Base-by-base conservation (phyloP, 2,888 invertebrate genomes). In the Dynastes maya region DNA sequence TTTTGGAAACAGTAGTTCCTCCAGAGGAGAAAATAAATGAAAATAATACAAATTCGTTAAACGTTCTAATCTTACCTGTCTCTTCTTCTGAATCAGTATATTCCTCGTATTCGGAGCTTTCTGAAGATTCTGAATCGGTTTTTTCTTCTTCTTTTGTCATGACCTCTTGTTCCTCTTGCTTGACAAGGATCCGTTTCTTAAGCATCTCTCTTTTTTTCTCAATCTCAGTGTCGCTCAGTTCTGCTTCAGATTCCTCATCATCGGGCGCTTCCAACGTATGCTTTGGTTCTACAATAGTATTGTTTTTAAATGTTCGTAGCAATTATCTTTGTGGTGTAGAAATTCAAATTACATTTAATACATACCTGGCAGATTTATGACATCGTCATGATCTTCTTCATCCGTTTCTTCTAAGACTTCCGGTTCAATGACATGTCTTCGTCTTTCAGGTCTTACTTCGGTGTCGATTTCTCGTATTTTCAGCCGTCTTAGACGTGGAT, bases 41-140 rank as follows among this genome's bases (percentile, higher is more conserved):
- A 45, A 45, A 1, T n/a, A 70, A 58, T 37, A 22, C 22, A 37
- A 37, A 5, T 37, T 32, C 32, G 4, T 32, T 32, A 32, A 3
- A 4, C 2, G 32, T 32, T 37, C 32, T 5, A 5, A 5, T 22
- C 16, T 29, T 71, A 91, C 91, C 92, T 78, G 95, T 95, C 85
- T 98, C 98, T 88, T 96, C 96, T 87, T 97, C 96, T 79, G 96
- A 96, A 88, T 96, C 96, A 45, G 95, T 94, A 83, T 96, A 95
- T 86, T 95, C 95, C 84, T 97, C 96, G 86, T 96, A 96, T 83
- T 94, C 94, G 0, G 96, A 95, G 70, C 94, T 94, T 71, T 95
- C 95, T 78, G 92, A 92, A 37, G 92, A 92, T 67, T 93, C 92
- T 37, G 92, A 92, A 77, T 91, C 92, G 0, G 91, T 92, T 84